Base-by-base conservation (phyloP, 2,888 invertebrate genomes). In the Hydrotaea diabolus region DNA sequence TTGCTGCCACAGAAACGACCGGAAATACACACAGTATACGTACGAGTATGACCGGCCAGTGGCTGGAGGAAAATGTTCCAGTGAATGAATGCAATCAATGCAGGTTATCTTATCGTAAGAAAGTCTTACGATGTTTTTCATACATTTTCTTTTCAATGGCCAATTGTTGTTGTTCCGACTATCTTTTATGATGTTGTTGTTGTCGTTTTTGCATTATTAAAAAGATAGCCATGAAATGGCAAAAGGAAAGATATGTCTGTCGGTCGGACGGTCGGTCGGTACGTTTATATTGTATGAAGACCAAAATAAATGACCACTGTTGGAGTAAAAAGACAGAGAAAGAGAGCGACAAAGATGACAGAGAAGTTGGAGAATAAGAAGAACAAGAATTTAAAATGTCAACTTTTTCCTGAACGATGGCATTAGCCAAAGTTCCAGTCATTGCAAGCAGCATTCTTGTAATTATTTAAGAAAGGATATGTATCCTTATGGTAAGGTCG, bases 91-190 rank as follows among this genome's bases (percentile, higher is more conserved):
- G 77, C 72, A 81, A 73, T 77, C 77, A 80, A 77, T 79, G 73
- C 75, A 80, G 71, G 80, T 77, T 66, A 75, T 81, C 83, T 84
- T 84, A 80, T 85, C 78, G 76, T 19, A 69, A 57, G 19, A 55
- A 71, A 8, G 57, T 74, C 43, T 21, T 57, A 23, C 9, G 31
- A 2, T 66, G n/a, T 39, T 73, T 49, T 62, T 43, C 43, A 69
- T 80, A 66, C 74, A 66, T 36, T 39, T 31, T 69, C 39, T 36
- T 36, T 62, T 69, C 23, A 46, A 62, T 36, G 71, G 66, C n/a
- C 53, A 75, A 55, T 39, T 31, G 59, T 64, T 71, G n/a, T n/a
- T n/a, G n/a, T 62, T 76, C 31, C 46, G 55, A 46, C 49, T 49
- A n/a, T 11, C 69, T 72, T 26, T 64, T 53, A 39, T 39, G 39